Percentiles rank a stretch among this genome's conserved stretches.
phyloP scores from a whole-genome alignment of 1,140 invertebrate species.

The Tenebrio molitor region DNA sequence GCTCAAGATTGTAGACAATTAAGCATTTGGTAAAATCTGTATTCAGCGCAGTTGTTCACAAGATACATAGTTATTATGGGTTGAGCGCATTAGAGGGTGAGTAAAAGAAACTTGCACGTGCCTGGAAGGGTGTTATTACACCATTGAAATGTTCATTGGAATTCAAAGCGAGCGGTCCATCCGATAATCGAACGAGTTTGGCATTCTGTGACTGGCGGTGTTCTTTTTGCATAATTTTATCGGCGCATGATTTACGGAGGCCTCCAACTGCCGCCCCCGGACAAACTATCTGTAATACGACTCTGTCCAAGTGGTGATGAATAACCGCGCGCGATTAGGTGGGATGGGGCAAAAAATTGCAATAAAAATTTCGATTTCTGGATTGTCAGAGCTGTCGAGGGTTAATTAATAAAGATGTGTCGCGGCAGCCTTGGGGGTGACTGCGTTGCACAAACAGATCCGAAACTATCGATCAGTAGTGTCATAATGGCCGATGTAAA shows the following conservation, averaged over 20 bases:
- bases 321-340: background rate
- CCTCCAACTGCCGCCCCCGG: background rate
- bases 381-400: no score
- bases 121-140: slow-evolving; percentile 17
- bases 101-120: slow-evolving; percentile 12
- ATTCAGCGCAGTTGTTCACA: slow-evolving; percentile 10
- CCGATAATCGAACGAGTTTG: slow-evolving; percentile 12
- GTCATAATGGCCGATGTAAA: background rate
- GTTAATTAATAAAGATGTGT: background rate
- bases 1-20: no score
- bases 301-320: background rate
- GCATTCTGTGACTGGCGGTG: slow-evolving; percentile 1
- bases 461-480: background rate
- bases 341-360: no score
- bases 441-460: background rate
- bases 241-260: background rate
- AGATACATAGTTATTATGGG: slow-evolving; percentile 30
- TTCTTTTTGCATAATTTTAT: slow-evolving; percentile 32
- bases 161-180: slow-evolving; percentile 13
- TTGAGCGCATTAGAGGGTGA: background rate
- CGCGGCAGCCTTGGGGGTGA: background rate
- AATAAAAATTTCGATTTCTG: no score
- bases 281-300: slow-evolving; percentile 20
- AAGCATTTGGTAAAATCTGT: slow-evolving; percentile 3
- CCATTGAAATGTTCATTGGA: slow-evolving; percentile 13